Evolutionary conservation across 2,113 vertebrate species (phyloP), one percentile per base, ranked within the genome.

Genomic region (Megaceryle torquata): DNA sequence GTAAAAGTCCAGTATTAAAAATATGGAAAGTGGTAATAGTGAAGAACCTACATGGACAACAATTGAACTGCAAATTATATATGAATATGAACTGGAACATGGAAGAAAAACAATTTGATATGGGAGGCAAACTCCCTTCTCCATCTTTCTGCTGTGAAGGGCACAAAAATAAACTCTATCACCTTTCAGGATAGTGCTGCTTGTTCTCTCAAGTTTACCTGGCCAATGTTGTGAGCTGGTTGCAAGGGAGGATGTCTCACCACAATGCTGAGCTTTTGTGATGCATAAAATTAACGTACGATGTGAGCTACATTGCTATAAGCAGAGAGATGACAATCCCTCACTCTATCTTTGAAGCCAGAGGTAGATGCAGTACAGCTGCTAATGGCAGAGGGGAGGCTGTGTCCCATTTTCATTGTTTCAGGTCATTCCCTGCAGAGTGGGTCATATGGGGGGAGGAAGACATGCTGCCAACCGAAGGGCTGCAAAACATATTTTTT

Each of bases 401-500:
- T 91, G 75, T 1, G 2, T 83, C 79, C 86, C 33, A n/a, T 74
- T 95, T 94, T 67, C 57, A 9, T 86, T 10, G 5, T 72, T 93
- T 79, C 80, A 86, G 86, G 68, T 83, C 25, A 1, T 83, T 94
- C 79, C 56, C 82, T 74, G 68, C 63, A 95, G 94, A 50, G 46
- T 83, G 54, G 88, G 92, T 88, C 76, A 46, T 70, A 39, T 0
- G 0, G 24, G 53, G 54, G 28, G 53, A 28, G 54, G 31, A 31
- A 29, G 95, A 88, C 90, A 70, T 5, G 54, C 79, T 95, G 94
- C 95, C 96, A 97, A 44, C 19, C 5, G 1, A 37, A 86, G 71
- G 88, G 25, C 90, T 94, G 91, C 94, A 92, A 86, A 83, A 82
- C 79, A 16, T 77, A 61, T 80, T 70, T 90, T 91, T 87, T 3